Percentiles rank a stretch among this genome's conserved stretches.
Evolutionary conservation across 1,140 invertebrate species (phyloP).

Genomic region (Caerostris extrusa): DNA sequence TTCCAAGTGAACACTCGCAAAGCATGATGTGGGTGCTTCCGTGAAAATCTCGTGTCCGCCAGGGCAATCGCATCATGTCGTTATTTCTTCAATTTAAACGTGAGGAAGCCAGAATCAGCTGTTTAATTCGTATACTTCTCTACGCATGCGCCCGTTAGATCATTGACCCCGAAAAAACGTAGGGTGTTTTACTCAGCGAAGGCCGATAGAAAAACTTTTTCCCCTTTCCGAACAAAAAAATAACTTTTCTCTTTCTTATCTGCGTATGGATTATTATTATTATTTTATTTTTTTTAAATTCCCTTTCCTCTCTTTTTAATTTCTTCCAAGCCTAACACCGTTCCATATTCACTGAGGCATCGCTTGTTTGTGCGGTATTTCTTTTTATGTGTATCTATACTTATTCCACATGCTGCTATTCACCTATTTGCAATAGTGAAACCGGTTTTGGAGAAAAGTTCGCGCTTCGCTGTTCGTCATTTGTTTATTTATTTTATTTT

Average conservation of each 20-base stretch:
- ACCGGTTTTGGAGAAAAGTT: conserved; percentile 49
- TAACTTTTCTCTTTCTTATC: conserved; percentile 24
- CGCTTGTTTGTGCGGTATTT: not conserved
- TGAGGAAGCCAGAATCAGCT: conserved; percentile 71
- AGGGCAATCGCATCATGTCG: conserved; percentile 56
- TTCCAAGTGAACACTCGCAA: not conserved
- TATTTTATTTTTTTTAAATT: conserved; percentile 1
- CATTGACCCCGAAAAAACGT: conserved; percentile 70
- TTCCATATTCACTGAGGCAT: conserved; percentile 25
- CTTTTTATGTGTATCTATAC: not conserved
- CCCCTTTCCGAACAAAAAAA: not conserved
- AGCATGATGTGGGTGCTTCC: conserved; percentile 16
- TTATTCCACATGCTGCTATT: not conserved
- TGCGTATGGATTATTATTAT: not conserved
- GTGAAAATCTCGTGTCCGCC: conserved; percentile 11
- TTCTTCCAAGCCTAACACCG: conserved; percentile 41
- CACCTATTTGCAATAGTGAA: conserved; percentile 41
- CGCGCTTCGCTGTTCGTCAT: conserved; percentile 44
- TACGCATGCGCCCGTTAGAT: conserved; percentile 68
- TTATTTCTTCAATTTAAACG: conserved; percentile 73
- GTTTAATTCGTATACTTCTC: conserved; percentile 40
- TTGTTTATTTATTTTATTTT: not conserved
- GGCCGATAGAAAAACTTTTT: conserved; percentile 27
- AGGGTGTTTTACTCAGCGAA: conserved; percentile 33
- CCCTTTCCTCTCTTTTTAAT: not conserved